Base-by-base conservation (phyloP, 1,140 invertebrate genomes). In the Leptopilina boulardi region DNA sequence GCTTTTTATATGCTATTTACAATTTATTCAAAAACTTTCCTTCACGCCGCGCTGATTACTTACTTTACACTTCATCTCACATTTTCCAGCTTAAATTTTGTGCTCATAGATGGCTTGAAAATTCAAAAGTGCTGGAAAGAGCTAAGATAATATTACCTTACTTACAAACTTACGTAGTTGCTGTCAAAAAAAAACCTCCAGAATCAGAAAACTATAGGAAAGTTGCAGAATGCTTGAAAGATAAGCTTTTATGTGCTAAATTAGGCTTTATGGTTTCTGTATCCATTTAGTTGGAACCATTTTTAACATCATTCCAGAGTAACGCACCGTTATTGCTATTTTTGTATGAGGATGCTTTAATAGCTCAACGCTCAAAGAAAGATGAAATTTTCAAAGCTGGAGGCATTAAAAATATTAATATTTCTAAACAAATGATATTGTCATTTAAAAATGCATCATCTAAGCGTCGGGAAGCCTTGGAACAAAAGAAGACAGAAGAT, bases 171-270 rank as follows among this genome's bases (percentile, higher is more conserved):
- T 78, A 74, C 30, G 73, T 78, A n/a, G 44, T 54, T 13, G 18
- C 15, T 1, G 66, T 70, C 5, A 2, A 15, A n/a, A 34, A 70
- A 26, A 70, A 38, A 15, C 66, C 66, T 34, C 66, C 42, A 47
- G 6, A 47, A 15, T n/a, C 42, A 47, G 42, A 47, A n/a, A 47
- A 47, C 11, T 47, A 47, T 47, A 47, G 11, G 42, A 47, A 0
- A n/a, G 42, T 47, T 15, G 42, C 5, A n/a, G 11, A 47, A n/a
- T 47, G 13, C 26, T 75, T 47, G 54, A 44, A 75, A 44, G 78
- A 80, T 44, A 66, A 59, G 3, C 41, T 80, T 30, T 66, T 80
- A 41, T 18, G 23, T 19, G 66, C 80, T 5, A 81, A 81, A 81
- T 30, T 81, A 26, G 74, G 77, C 0, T 78, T 81, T 70, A 78